Conservation (phyloP, 2,888 invertebrate species). For the Heliconius ismenius region DNA sequence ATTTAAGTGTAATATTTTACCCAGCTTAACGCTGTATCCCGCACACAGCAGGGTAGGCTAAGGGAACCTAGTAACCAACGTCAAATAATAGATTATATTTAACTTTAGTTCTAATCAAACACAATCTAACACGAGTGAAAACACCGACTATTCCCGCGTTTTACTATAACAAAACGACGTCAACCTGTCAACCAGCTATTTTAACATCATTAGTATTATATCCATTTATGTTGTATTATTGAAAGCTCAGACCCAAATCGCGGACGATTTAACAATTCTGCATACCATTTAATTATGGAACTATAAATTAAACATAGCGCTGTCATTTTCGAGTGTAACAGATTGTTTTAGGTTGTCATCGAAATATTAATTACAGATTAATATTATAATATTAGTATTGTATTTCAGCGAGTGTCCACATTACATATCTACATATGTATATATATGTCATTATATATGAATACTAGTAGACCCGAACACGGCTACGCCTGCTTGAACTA, state of each 20-base stretch:
- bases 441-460: too few relatives aligned
- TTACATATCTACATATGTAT: neutral
- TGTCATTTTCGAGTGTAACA: conserved; percentile 29
- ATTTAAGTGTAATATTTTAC: too few relatives aligned
- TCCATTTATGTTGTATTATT: conserved; percentile 6
- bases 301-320: conserved; percentile 32
- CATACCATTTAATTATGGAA: conserved; percentile 24
- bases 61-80: too few relatives aligned
- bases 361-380: conserved; percentile 34
- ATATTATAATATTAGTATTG: conserved; percentile 22
- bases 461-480: too few relatives aligned
- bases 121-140: neutral
- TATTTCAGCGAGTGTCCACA: neutral
- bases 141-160: neutral
- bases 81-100: too few relatives aligned
- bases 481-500: too few relatives aligned
- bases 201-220: conserved; percentile 3
- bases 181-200: conserved; percentile 6
- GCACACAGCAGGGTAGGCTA: too few relatives aligned
- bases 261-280: conserved; percentile 27
- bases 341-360: conserved; percentile 37
- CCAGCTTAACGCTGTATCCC: too few relatives aligned
- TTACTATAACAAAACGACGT: neutral
- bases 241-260: conserved; percentile 26
- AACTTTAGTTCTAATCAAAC: neutral